Evolutionary conservation across 2,888 invertebrate species (phyloP).

Genomic region (Parapristionchus giblindavisi): DNA sequence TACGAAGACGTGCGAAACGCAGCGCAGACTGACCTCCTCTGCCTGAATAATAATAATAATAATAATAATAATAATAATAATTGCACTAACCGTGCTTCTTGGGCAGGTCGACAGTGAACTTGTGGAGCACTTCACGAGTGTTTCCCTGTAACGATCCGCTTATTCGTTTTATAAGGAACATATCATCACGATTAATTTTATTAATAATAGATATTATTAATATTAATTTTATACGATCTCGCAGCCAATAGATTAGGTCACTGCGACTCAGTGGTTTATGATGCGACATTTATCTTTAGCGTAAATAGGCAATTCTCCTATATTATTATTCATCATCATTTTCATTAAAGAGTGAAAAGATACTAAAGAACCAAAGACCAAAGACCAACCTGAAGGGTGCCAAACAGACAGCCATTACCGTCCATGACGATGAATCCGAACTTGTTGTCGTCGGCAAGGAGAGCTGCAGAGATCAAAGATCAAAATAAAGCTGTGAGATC

Average conservation of each 20-base stretch:
- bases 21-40: conserved; percentile 99
- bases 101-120: conserved; percentile 96
- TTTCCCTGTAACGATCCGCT: conserved; percentile 78
- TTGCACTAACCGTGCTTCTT: conserved; percentile 87
- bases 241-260: background rate
- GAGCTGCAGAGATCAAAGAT: conserved; percentile 79
- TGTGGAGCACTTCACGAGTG: conserved; percentile 89
- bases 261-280: background rate
- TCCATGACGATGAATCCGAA: conserved; percentile 99
- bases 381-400: conserved; percentile 82
- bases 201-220: background rate
- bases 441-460: conserved; percentile 97
- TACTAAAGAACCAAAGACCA: too few relatives aligned
- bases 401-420: conserved; percentile 98
- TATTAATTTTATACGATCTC: background rate
- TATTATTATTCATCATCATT: too few relatives aligned
- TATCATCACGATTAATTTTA: background rate
- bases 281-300: too few relatives aligned
- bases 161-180: background rate
- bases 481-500: too few relatives aligned
- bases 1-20: conserved; percentile 97
- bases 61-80: background rate
- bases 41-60: conserved; percentile 71
- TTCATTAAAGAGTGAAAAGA: too few relatives aligned
- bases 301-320: too few relatives aligned